Percentiles rank a stretch among this genome's conserved stretches.
These are phyloP conservation scores for Erpobdella octoculata DNA, from an alignment of 2,888 invertebrate species.

Conservation along the genomic window DNA sequence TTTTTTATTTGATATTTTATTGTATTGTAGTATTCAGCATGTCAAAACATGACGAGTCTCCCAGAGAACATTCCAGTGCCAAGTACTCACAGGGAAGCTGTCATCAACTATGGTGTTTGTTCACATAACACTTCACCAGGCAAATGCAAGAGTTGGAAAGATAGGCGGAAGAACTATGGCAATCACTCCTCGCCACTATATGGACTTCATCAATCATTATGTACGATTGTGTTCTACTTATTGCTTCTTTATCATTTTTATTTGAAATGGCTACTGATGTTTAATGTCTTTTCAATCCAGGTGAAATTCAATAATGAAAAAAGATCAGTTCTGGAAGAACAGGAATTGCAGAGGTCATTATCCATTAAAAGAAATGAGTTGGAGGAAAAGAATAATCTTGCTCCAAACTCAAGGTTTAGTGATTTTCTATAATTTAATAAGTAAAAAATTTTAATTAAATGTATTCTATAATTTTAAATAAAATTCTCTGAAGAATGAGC, in stretches of 20 bases:
- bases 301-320: slow-evolving; percentile 92
- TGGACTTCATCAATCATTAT: slow-evolving; percentile 98
- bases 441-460: too few relatives aligned
- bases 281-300: slow-evolving; percentile 38
- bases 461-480: too few relatives aligned
- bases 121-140: slow-evolving; percentile 90
- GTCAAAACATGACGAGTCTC: slow-evolving; percentile 73
- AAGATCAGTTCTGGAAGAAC: slow-evolving; percentile 92
- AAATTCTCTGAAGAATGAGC: too few relatives aligned
- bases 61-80: slow-evolving; percentile 55
- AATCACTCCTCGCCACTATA: slow-evolving; percentile 91
- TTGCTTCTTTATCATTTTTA: too few relatives aligned
- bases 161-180: slow-evolving; percentile 91
- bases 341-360: slow-evolving; percentile 96
- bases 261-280: not conserved
- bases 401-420: slow-evolving; percentile 98
- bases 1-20: too few relatives aligned
- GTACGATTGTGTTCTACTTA: slow-evolving; percentile 58
- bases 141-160: slow-evolving; percentile 78
- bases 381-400: slow-evolving; percentile 95
- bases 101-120: slow-evolving; percentile 98
- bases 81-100: slow-evolving; percentile 82
- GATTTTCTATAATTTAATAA: too few relatives aligned
- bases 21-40: slow-evolving; percentile 71
- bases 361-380: slow-evolving; percentile 76